Conservation (phyloP, 2,113 vertebrate species). For the Piprites chloris region DNA sequence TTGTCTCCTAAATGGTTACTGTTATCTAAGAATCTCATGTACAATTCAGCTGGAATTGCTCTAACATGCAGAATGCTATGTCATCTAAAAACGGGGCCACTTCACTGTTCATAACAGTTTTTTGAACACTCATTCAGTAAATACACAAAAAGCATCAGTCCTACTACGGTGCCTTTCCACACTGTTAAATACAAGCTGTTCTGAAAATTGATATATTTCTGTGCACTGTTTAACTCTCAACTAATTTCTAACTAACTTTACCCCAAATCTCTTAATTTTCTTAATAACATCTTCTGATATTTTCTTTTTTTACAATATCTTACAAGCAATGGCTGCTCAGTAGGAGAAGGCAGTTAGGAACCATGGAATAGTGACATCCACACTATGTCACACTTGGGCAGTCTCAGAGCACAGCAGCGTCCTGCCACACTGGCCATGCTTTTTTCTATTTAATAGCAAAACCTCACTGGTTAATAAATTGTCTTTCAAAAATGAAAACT, state of each 20-base stretch:
- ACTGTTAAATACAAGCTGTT: background rate
- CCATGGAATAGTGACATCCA: background rate
- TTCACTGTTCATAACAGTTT: background rate
- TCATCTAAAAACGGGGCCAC: background rate
- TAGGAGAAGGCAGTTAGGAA: background rate
- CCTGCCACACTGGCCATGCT: background rate
- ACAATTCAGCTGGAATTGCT: conserved; percentile 8
- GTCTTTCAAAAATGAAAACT: background rate
- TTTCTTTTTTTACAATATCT: background rate
- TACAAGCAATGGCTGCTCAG: background rate
- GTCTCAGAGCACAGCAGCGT: background rate
- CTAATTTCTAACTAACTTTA: background rate
- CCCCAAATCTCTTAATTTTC: background rate
- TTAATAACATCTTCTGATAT: background rate
- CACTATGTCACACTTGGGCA: background rate
- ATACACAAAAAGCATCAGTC: background rate
- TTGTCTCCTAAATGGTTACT: background rate
- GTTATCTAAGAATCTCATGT: background rate
- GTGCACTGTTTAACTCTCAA: background rate
- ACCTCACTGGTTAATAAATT: background rate
- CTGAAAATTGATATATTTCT: background rate
- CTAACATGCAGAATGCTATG: background rate
- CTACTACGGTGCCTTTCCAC: background rate
- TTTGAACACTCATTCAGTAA: background rate
- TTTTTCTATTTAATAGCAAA: background rate